Conservation (phyloP, 1,140 invertebrate species). For the Eciton burchellii region DNA sequence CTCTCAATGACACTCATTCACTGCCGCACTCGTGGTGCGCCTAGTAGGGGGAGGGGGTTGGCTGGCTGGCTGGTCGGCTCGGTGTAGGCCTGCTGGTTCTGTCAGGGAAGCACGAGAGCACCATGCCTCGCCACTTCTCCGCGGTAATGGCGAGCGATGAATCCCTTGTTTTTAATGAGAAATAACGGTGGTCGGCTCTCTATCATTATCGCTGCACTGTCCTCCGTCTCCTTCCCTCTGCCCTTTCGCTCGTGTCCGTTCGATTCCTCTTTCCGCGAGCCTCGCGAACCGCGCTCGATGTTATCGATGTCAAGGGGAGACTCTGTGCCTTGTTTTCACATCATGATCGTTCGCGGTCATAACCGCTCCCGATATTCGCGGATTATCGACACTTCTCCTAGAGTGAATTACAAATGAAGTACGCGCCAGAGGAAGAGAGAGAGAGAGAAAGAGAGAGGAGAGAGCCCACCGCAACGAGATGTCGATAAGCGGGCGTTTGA, state of each 20-base stretch:
- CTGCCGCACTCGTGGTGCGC: constrained; percentile 70
- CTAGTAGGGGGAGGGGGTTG: constrained; percentile 66
- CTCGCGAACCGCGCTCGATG: background rate
- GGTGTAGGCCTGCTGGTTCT: constrained; percentile 71
- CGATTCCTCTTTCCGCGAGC: background rate
- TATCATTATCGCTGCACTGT: constrained; percentile 67
- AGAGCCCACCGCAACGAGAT: constrained; percentile 17
- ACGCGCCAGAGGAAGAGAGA: no score
- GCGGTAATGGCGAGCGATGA: constrained; percentile 83
- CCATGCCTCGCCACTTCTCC: constrained; percentile 77
- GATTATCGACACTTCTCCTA: no score
- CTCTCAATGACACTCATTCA: constrained; percentile 85
- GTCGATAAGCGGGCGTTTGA: constrained; percentile 34
- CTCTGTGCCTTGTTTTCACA: background rate
- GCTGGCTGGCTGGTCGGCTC: constrained; percentile 65
- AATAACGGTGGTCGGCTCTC: constrained; percentile 65
- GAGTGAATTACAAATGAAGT: no score
- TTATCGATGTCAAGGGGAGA: constrained; percentile 7
- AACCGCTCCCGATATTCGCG: no score
- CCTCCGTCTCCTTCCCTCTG: constrained; percentile 6
- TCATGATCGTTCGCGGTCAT: background rate
- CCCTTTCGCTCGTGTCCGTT: background rate
- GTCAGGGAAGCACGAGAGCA: constrained; percentile 60
- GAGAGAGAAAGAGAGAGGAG: background rate
- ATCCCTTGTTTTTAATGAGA: constrained; percentile 85